Evolutionary conservation across 2,888 invertebrate species (phyloP).

Genomic region (Epistrophella euchroma): DNA sequence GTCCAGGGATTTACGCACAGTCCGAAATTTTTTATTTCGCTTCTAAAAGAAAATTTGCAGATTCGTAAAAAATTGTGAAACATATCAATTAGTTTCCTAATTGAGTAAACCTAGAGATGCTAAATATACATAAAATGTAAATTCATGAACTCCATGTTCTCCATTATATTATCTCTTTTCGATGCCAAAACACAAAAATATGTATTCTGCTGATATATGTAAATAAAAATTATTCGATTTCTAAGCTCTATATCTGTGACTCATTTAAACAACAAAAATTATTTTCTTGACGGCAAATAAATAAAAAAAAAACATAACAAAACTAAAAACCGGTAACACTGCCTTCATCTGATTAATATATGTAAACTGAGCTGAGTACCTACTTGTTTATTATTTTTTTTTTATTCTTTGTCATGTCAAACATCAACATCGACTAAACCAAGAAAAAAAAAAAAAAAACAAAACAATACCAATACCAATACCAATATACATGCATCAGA

Average conservation of each 20-base stretch:
- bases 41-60: too few relatives aligned
- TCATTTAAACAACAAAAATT: conserved; percentile 17
- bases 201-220: neutral
- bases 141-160: too few relatives aligned
- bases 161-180: neutral
- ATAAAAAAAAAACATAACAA: conserved; percentile 1
- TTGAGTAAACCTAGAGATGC: too few relatives aligned
- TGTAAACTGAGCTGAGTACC: conserved; percentile 26
- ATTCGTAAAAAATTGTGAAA: too few relatives aligned
- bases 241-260: neutral
- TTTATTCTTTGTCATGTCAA: conserved; percentile 56
- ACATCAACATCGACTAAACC: conserved; percentile 14
- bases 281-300: neutral
- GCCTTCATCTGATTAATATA: conserved; percentile 28
- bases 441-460: neutral
- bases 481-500: conserved; percentile 19
- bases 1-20: too few relatives aligned
- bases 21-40: too few relatives aligned
- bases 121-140: too few relatives aligned
- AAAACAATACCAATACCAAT: conserved; percentile 12
- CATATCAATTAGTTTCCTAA: too few relatives aligned
- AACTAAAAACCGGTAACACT: conserved; percentile 61
- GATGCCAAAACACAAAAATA: neutral
- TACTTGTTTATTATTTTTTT: conserved; percentile 5
- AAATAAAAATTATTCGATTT: neutral